Conservation (phyloP, 2,797 vertebrate species). For the Sebastes itinus region DNA sequence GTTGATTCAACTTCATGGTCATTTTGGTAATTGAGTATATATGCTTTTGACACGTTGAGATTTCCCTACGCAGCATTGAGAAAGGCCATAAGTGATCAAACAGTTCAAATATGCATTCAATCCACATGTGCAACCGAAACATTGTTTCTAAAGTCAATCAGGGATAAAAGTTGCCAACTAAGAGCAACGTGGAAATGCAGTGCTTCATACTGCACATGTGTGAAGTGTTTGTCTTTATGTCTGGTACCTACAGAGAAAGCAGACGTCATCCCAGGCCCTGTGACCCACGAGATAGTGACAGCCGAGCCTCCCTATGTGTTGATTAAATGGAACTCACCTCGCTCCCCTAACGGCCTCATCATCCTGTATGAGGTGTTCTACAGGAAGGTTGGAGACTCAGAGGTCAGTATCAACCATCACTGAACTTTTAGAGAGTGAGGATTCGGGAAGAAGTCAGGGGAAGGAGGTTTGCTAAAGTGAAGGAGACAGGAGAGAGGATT, state of each 20-base stretch:
- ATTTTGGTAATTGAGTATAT: background rate
- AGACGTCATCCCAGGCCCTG: conserved; percentile 87
- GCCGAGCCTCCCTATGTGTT: conserved; percentile 85
- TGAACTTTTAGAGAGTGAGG: background rate
- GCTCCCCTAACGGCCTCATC: conserved; percentile 92
- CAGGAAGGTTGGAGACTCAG: conserved; percentile 86
- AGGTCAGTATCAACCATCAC: conserved; percentile 81
- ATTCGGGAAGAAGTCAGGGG: background rate
- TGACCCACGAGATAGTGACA: conserved; percentile 87
- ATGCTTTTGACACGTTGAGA: background rate
- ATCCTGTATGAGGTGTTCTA: conserved; percentile 97
- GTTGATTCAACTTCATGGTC: background rate
- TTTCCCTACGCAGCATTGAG: background rate
- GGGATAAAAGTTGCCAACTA: background rate
- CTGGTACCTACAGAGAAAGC: conserved; percentile 86
- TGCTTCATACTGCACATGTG: background rate
- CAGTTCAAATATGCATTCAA: background rate
- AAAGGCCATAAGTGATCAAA: background rate
- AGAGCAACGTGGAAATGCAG: background rate
- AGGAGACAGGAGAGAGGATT: background rate
- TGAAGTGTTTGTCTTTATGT: background rate
- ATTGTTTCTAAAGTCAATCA: background rate
- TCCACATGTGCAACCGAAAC: background rate
- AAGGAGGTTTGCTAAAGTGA: background rate
- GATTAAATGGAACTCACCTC: conserved; percentile 91